Conservation (phyloP, 2,797 vertebrate species). For the Dallia pectoralis region DNA sequence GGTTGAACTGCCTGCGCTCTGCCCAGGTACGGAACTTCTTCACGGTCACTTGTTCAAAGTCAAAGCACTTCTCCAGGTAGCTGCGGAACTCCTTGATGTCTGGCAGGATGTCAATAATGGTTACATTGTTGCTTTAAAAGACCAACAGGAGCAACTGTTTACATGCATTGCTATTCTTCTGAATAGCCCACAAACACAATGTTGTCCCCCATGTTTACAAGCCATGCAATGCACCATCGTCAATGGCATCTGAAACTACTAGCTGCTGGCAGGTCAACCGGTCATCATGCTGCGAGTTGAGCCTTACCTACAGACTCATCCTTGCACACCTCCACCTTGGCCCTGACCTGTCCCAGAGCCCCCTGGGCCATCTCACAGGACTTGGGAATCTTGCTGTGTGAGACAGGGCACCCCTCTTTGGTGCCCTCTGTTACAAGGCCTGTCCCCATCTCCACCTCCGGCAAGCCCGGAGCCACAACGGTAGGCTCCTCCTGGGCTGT, state of each 20-base stretch:
- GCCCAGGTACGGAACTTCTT: conserved; percentile 99
- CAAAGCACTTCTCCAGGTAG: conserved; percentile 94
- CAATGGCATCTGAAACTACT: background rate
- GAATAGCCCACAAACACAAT: background rate
- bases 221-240: background rate
- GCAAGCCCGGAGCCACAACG: conserved; percentile 24
- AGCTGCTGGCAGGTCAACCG: background rate
- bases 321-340: conserved; percentile 99
- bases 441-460: conserved; percentile 20
- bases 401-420: conserved; percentile 32
- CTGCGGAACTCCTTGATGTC: conserved; percentile 91
- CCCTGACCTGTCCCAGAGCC: conserved; percentile 93
- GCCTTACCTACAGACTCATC: conserved; percentile 94
- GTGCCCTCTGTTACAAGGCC: conserved; percentile 40
- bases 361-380: conserved; percentile 81
- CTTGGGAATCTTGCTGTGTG: conserved; percentile 69
- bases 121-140: background rate
- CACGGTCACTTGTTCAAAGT: conserved; percentile 98
- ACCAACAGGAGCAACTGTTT: background rate
- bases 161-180: background rate
- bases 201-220: background rate
- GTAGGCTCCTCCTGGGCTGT: conserved; percentile 64
- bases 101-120: conserved; percentile 52
- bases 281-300: background rate
- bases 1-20: conserved; percentile 94